Conservation (phyloP, 2,797 vertebrate species). For the Erethizon dorsatum region DNA sequence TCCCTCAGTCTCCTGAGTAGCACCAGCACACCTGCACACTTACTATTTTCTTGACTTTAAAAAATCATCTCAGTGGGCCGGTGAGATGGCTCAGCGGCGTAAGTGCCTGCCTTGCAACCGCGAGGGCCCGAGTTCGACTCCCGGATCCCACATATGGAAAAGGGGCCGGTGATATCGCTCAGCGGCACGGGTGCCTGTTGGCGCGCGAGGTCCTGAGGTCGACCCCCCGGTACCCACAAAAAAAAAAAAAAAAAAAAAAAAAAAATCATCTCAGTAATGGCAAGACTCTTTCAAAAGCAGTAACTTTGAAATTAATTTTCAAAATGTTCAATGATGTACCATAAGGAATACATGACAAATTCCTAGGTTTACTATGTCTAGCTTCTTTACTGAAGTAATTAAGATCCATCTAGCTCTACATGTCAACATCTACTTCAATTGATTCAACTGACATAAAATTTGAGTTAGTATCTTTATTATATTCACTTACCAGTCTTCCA, state of each 20-base stretch:
- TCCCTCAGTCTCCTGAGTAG: neutral
- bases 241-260: too few relatives aligned
- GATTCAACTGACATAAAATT: constrained; percentile 48
- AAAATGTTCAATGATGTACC: constrained; percentile 43
- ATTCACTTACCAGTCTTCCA: neutral
- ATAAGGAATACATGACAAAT: neutral
- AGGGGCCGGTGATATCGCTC: too few relatives aligned
- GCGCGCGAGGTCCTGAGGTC: too few relatives aligned
- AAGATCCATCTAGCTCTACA: neutral
- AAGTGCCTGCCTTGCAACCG: too few relatives aligned
- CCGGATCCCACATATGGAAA: too few relatives aligned
- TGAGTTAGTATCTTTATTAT: constrained; percentile 8
- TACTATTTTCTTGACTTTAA: neutral
- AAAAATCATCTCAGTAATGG: constrained; percentile 23
- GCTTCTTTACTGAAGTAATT: neutral
- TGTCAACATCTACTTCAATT: neutral
- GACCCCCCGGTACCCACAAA: too few relatives aligned
- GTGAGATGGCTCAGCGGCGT: too few relatives aligned
- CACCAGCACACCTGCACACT: neutral
- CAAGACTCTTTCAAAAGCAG: constrained; percentile 43
- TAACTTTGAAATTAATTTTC: constrained; percentile 62
- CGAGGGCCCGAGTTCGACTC: too few relatives aligned
- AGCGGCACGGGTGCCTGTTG: too few relatives aligned
- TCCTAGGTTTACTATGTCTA: neutral
- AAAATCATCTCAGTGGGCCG: constrained; percentile 44